phyloP scores from a whole-genome alignment of 2,888 invertebrate species.

The Hyles lineata region DNA sequence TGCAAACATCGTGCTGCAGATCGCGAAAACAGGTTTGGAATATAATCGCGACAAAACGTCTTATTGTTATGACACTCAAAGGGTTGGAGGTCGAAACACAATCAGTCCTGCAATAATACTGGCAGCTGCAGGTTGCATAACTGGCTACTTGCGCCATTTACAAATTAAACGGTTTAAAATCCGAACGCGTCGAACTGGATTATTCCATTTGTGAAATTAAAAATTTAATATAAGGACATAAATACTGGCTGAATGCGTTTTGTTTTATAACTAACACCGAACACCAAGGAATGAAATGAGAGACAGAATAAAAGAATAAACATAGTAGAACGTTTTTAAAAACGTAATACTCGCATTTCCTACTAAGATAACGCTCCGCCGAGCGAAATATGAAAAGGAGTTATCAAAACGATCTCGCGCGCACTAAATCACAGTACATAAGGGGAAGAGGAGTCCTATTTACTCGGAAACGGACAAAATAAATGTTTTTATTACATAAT shows the following conservation, averaged over 20 bases:
- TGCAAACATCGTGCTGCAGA: conserved; percentile 72
- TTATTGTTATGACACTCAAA: conserved; percentile 42
- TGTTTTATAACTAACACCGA: conserved; percentile 53
- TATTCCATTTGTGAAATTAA: conserved; percentile 46
- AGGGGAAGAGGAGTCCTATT: conserved; percentile 81
- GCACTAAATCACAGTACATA: conserved; percentile 83
- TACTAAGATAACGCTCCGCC: conserved; percentile 78
- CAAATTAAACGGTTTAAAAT: conserved; percentile 26
- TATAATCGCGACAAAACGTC: conserved; percentile 45
- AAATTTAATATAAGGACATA: conserved; percentile 43
- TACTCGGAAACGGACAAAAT: conserved; percentile 83
- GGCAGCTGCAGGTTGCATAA: conserved; percentile 49
- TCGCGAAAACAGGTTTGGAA: conserved; percentile 60
- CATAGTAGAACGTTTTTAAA: conserved; percentile 56
- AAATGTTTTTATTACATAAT: conserved; percentile 84
- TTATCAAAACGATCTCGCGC: conserved; percentile 83
- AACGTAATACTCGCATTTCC: conserved; percentile 75
- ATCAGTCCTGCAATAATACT: conserved; percentile 47
- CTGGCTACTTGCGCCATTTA: conserved; percentile 38
- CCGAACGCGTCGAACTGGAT: conserved; percentile 19
- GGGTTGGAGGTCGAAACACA: conserved; percentile 39
- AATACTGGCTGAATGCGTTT: conserved; percentile 37
- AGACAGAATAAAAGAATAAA: conserved; percentile 48
- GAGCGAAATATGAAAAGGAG: conserved; percentile 81
- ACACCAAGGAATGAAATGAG: conserved; percentile 56